Base-by-base conservation (phyloP, 2,113 vertebrate species). In the Gymnorhina tibicen region DNA sequence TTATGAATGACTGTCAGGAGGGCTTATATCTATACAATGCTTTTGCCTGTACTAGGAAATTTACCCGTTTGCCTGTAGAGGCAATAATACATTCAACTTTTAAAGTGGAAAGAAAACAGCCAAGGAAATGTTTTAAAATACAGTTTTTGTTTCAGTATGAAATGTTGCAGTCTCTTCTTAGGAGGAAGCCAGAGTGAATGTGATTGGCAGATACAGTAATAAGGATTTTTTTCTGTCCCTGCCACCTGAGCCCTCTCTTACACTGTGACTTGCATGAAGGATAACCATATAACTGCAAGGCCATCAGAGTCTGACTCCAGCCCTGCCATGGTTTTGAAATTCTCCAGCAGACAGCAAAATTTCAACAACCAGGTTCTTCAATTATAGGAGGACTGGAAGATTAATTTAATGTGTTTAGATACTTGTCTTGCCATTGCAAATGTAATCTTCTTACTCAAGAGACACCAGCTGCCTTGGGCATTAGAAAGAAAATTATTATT, bases 371-470 rank as follows among this genome's bases (percentile, higher is more conserved):
- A 95, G 68, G 67, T 86, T 94, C 93, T 91, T 87, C 85, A 98
- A 85, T 97, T 97, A 98, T 76, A 78, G 76, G 55, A 97, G 87
- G 97, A 97, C 91, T 94, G 87, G 75, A 69, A 96, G 96, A 98
- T 98, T 95, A 97, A 97, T 97, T 97, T 96, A 97, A 98, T 83
- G 67, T 95, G 88, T 98, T 98, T 96, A 97, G 97, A 97, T 97
- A 85, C 87, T 95, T 76, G 95, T 96, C 95, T 97, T 97, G 92
- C 93, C 81, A 85, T 94, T 96, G 96, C 92, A 95, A 95, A 92
- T 85, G 87, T 97, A 98, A 98, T 98, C 97, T 97, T 94, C 97
- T 98, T 97, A 96, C 85, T 92, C 87, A 73, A 95, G 96, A 96
- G 94, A 92, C 74, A 93, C 77, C 91, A 97, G 95, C 96, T 96